Base-by-base conservation (phyloP, 1,140 invertebrate species). In the Microplitis mediator region DNA sequence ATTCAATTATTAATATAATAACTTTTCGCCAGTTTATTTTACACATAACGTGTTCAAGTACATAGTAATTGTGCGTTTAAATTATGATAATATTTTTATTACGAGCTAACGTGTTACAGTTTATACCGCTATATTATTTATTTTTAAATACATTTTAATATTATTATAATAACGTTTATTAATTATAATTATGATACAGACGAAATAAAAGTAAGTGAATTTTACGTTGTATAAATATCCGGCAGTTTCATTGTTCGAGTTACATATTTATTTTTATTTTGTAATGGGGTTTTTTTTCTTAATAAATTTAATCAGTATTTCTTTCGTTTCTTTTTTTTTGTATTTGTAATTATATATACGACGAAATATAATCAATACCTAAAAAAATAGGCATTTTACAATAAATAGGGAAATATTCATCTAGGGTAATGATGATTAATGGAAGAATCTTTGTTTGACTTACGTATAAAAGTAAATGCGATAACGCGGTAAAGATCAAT, bases 291-390 rank as follows among this genome's bases (percentile, higher is more conserved):
- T 36, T 72, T 45, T 60, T 64, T 80, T 80, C 58, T 71, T 82
- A 80, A 79, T 83, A 84, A 84, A 81, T 80, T 54, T 5, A 13
- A 13, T 54, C n/a, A 13, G 4, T 54, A 8, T 39, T 39, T 39
- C 1, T 8, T 39, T 83, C 72, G 75, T 82, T 79, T 84, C 81
- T 83, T 83, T 69, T 31, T 14, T 62, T 32, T 62, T 23, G 52
- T 68, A 16, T 51, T 68, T n/a, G 35, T 32, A 68, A 32, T 39
- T 34, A 67, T 54, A 16, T 13, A 54, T 16, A 54, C 16, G 9
- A n/a, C 16, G 52, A 67, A 67, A 54, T 67, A 34, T 54, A 65
- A 50, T 66, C 31, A 56, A 68, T 32, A 54, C 56, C 51, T 66
- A 31, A 31, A 66, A 66, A 66, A 45, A 45, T 45, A 45, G 8